phyloP scores from a whole-genome alignment of 2,113 vertebrate species.

The Actenoides hombroni region DNA sequence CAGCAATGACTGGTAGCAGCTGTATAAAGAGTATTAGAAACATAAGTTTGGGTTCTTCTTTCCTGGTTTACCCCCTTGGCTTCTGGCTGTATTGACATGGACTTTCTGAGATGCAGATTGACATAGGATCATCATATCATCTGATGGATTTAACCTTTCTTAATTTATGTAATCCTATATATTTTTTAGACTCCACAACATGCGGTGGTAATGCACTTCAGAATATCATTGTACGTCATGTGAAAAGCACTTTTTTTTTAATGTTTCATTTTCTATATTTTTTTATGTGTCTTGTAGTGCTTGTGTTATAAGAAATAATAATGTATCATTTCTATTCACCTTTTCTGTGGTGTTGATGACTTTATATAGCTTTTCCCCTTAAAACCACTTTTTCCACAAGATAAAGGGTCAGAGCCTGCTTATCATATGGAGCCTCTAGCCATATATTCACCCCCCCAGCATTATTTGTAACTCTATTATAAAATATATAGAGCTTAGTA shows the following conservation, averaged over 20 bases:
- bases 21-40: background rate
- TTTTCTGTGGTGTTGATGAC: background rate
- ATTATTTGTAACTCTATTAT: background rate
- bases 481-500: background rate
- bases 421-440: background rate
- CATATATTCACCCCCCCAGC: background rate
- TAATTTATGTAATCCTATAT: background rate
- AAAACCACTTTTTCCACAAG: background rate
- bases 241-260: background rate
- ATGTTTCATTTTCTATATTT: background rate
- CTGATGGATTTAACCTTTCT: background rate
- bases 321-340: background rate
- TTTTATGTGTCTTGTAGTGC: background rate
- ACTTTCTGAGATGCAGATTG: background rate
- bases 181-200: background rate
- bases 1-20: background rate
- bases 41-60: background rate
- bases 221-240: background rate
- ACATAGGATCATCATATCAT: background rate
- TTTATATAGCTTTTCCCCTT: background rate
- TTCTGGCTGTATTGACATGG: background rate
- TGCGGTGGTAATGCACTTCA: background rate
- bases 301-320: background rate
- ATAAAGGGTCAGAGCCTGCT: background rate
- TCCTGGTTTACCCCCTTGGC: background rate